Evolutionary conservation across 2,113 vertebrate species (phyloP).

Genomic region (Meleagris gallopavo): DNA sequence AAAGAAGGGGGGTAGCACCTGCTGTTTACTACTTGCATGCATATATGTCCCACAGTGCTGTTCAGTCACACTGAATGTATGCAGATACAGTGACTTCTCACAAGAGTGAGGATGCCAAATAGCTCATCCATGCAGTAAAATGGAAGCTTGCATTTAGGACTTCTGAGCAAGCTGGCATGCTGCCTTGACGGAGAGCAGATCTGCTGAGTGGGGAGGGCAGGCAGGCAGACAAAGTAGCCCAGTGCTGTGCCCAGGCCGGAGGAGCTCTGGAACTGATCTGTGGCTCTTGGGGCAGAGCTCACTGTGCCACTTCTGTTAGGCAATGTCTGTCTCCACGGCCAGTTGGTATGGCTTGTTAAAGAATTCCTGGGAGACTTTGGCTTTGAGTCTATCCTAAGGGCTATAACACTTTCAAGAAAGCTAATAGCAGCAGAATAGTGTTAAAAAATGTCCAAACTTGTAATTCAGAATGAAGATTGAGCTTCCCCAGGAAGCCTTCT

Average conservation of each 20-base stretch:
- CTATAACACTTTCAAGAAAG: background rate
- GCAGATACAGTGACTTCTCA: background rate
- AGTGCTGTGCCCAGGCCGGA: fast-evolving
- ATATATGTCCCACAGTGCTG: background rate
- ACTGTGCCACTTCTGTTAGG: background rate
- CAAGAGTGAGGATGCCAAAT: background rate
- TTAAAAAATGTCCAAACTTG: background rate
- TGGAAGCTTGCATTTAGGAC: background rate
- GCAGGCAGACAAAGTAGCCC: background rate
- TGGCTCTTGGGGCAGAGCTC: fast-evolving
- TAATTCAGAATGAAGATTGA: background rate
- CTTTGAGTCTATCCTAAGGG: background rate
- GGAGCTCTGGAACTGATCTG: background rate
- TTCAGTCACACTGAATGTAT: fast-evolving
- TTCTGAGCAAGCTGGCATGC: background rate
- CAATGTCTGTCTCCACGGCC: background rate
- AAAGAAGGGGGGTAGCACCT: background rate
- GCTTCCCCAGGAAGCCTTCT: background rate
- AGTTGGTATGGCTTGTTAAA: background rate
- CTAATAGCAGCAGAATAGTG: background rate
- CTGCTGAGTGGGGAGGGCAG: background rate
- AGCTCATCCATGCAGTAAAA: fast-evolving
- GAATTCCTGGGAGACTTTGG: background rate
- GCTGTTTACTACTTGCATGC: background rate
- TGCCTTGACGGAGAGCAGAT: fast-evolving